A percentile compares a stretch with the other conserved stretches of the same genome.
Evolutionary conservation across 2,797 vertebrate genomes (phyloP).

Genomic region (Tragopan temminckii): DNA sequence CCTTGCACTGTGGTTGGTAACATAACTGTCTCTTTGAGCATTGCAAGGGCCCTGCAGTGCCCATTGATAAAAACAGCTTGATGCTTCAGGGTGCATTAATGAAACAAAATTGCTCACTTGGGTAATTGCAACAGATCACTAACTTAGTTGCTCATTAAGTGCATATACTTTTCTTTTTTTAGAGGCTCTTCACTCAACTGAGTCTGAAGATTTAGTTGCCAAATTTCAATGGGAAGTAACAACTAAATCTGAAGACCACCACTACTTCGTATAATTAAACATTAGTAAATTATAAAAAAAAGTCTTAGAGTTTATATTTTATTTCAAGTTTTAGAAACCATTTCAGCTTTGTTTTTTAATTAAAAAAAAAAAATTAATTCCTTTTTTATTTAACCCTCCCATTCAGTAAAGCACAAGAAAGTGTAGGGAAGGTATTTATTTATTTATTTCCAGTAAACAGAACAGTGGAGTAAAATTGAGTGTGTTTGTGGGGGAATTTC

Average conservation of each 20-base stretch:
- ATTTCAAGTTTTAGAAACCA: not conserved
- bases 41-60: conserved; percentile 22
- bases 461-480: not conserved
- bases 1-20: not conserved
- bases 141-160: conserved; percentile 65
- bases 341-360: not conserved
- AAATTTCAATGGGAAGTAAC: not conserved
- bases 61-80: conserved; percentile 64
- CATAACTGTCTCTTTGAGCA: conserved; percentile 25
- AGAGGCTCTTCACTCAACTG: not conserved
- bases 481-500: not conserved
- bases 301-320: not conserved
- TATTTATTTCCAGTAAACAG: not conserved
- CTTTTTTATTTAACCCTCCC: not conserved
- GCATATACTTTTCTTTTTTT: not conserved
- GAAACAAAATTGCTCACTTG: conserved; percentile 66
- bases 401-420: not conserved
- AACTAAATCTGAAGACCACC: not conserved
- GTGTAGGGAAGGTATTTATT: not conserved
- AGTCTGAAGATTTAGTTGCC: not conserved
- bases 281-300: not conserved
- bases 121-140: conserved; percentile 67
- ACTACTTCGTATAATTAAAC: not conserved
- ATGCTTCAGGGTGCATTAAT: conserved; percentile 60
- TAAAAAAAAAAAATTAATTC: too few species aligned